Conservation (phyloP, 2,888 invertebrate species). For the Micropterix aruncella region DNA sequence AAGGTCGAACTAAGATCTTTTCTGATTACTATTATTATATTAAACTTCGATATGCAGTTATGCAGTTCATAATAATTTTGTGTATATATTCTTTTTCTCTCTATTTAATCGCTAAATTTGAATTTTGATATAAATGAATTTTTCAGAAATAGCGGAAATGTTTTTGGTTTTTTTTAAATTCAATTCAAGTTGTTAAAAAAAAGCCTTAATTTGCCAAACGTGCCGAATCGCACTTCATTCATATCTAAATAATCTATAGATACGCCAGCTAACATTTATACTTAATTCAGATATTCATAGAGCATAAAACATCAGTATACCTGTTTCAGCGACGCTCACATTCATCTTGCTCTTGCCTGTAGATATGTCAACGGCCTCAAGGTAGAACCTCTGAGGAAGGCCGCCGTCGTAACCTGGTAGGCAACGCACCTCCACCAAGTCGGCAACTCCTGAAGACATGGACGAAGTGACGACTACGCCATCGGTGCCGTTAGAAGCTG, state of each 20-base stretch:
- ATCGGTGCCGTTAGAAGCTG: conserved; percentile 38
- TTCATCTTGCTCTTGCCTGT: conserved; percentile 58
- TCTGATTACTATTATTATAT: not conserved
- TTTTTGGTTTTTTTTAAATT: too few species aligned
- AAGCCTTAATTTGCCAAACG: too few species aligned
- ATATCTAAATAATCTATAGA: too few species aligned
- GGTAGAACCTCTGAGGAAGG: conserved; percentile 67
- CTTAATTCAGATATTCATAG: too few species aligned
- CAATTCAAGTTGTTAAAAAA: too few species aligned
- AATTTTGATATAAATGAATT: too few species aligned
- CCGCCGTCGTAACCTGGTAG: conserved; percentile 83
- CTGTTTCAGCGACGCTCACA: conserved; percentile 42
- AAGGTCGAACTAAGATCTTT: not conserved
- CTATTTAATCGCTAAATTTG: too few species aligned
- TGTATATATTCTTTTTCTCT: not conserved
- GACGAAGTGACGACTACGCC: conserved; percentile 26
- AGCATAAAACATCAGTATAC: too few species aligned
- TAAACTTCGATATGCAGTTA: not conserved
- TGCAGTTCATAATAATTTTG: not conserved
- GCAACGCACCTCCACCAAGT: conserved; percentile 62
- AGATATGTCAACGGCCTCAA: conserved; percentile 68
- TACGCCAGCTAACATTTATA: too few species aligned
- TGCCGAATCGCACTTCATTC: too few species aligned
- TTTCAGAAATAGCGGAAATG: too few species aligned
- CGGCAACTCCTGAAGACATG: conserved; percentile 22